Percentiles rank a stretch among this genome's conserved stretches.
phyloP scores from a whole-genome alignment of 2,797 vertebrate species.

The Ciconia nigra region DNA sequence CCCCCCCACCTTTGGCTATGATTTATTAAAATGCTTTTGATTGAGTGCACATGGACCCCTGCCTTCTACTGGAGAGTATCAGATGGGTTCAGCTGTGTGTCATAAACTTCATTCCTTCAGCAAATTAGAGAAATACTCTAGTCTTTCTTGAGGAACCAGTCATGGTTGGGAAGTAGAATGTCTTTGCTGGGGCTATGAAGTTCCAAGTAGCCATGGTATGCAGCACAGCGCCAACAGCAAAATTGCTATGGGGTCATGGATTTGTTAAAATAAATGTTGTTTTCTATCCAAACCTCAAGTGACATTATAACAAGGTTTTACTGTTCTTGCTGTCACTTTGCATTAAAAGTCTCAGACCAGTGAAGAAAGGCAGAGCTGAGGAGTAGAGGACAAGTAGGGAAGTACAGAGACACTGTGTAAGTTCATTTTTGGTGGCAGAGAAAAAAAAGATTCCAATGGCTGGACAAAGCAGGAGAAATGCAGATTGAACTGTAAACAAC shows the following conservation, averaged over 20 bases:
- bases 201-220: neutral
- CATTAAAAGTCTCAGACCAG: neutral
- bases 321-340: slow-evolving; percentile 28
- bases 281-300: slow-evolving; percentile 50
- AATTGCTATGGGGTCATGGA: neutral
- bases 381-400: neutral
- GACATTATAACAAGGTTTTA: slow-evolving; percentile 39
- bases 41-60: neutral
- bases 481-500: neutral
- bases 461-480: neutral
- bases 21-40: neutral
- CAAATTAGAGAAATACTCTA: neutral
- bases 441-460: neutral
- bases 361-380: slow-evolving; percentile 25
- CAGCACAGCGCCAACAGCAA: neutral
- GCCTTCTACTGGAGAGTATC: neutral
- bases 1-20: neutral
- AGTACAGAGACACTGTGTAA: neutral
- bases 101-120: neutral
- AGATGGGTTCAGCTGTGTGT: neutral
- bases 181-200: neutral
- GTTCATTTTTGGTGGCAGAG: neutral
- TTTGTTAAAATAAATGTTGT: slow-evolving; percentile 28
- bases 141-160: neutral
- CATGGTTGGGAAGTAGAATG: neutral